A percentile compares a stretch with the other conserved stretches of the same genome.
phyloP scores from a whole-genome alignment of 2,113 vertebrate species.

The Bothrops jararaca region DNA sequence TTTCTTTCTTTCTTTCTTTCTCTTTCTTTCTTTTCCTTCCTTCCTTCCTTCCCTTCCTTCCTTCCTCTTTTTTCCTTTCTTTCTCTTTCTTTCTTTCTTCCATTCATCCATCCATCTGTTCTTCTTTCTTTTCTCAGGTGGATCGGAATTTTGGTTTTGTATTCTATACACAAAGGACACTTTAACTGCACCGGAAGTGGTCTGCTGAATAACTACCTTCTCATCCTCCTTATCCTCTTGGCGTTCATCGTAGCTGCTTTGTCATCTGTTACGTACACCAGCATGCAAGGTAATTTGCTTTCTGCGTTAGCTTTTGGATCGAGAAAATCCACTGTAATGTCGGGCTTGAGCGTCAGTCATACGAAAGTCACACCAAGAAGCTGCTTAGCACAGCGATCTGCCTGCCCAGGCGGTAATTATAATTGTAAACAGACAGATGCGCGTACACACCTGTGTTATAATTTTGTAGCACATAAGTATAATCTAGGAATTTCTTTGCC shows the following conservation, averaged over 20 bases:
- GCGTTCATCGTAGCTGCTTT: slow-evolving; percentile 80
- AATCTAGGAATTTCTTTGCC: background rate
- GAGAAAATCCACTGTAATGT: background rate
- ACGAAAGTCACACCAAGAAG: background rate
- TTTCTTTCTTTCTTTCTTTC: too few species aligned
- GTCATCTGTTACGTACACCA: slow-evolving; percentile 83
- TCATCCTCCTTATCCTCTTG: slow-evolving; percentile 83
- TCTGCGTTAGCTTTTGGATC: rapidly evolving
- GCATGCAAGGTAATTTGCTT: slow-evolving; percentile 83
- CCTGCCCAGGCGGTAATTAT: background rate
- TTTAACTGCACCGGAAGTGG: slow-evolving; percentile 79
- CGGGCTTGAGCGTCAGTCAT: background rate
- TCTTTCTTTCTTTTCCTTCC: background rate
- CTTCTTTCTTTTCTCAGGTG: slow-evolving; percentile 73
- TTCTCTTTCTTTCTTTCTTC: rapidly evolving
- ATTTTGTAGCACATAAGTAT: background rate
- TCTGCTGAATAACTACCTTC: slow-evolving; percentile 82
- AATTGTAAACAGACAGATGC: background rate
- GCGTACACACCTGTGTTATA: too few species aligned
- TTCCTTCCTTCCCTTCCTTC: background rate
- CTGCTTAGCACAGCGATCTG: background rate
- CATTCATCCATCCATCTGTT: rapidly evolving
- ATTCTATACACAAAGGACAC: slow-evolving; percentile 73
- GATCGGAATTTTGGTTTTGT: slow-evolving; percentile 83
- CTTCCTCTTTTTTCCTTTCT: too few species aligned